These are phyloP conservation scores for Meiosimyza decipiens DNA, from an alignment of 2,888 invertebrate genomes.

Conservation along the genomic window DNA sequence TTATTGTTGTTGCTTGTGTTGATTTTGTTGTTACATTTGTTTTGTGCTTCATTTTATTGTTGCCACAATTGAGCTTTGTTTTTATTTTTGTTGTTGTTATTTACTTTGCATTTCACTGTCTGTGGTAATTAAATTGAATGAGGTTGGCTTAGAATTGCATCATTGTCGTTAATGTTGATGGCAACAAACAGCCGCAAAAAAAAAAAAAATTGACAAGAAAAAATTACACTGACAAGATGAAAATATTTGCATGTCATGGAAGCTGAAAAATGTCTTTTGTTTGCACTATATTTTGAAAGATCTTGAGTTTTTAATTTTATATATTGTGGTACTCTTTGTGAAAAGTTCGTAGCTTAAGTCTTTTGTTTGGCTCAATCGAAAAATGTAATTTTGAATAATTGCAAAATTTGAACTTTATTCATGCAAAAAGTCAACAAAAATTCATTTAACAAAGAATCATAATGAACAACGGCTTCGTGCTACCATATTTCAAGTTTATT, in stretches of 20 bases:
- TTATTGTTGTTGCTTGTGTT: constrained; percentile 7
- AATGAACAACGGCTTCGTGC: too few relatives aligned
- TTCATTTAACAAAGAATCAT: too few relatives aligned
- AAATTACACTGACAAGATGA: too few relatives aligned
- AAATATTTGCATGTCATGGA: not conserved
- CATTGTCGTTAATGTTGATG: not conserved
- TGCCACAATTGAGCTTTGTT: not conserved
- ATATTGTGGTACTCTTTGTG: too few relatives aligned
- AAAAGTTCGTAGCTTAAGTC: too few relatives aligned
- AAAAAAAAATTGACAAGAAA: not conserved
- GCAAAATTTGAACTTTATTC: too few relatives aligned
- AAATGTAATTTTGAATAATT: not conserved
- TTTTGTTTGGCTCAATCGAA: too few relatives aligned
- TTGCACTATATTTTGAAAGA: not conserved
- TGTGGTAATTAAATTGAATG: constrained; percentile 32
- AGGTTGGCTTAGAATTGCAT: constrained; percentile 31
- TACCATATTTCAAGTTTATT: too few relatives aligned
- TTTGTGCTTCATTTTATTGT: constrained; percentile 4
- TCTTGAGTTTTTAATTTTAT: too few relatives aligned
- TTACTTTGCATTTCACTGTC: constrained; percentile 4
- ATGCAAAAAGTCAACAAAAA: too few relatives aligned
- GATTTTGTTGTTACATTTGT: not conserved
- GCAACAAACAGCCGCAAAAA: too few relatives aligned
- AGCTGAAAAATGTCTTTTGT: not conserved
- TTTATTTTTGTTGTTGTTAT: not conserved